Base-by-base conservation (phyloP, 2,888 invertebrate genomes). In the Nephrotoma appendiculata region DNA sequence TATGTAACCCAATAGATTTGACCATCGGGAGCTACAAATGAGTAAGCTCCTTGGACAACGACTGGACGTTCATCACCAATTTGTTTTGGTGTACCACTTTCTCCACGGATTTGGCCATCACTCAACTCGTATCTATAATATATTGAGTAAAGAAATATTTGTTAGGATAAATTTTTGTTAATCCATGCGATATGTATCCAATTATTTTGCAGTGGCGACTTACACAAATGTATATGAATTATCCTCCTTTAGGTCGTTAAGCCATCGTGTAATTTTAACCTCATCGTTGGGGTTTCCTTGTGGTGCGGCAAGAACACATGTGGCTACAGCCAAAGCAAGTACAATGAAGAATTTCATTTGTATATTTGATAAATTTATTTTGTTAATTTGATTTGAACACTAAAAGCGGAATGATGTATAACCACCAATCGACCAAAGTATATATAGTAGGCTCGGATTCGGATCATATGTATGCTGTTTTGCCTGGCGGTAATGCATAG, bases 1-100 rank as follows among this genome's bases (percentile, higher is more conserved):
- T 89, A 89, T 71, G 88, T 89, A 9, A 89, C 89, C 88, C 88
- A 88, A 87, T 89, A 89, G 7, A 88, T 87, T 87, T 87, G 87
- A 7, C 89, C 89, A 48, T 89, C 88, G 9, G 88, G 88, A 87
- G 88, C 89, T 45, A 88, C 88, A 83, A 89, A 89, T 86, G 89
- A 88, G 83, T 89, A 89, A n/a, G 89, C 88, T 42, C 89, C 89
- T n/a, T 88, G 87, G 86, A 89, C 89, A 45, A 89, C 87, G 41
- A 89, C 89, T 7, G 87, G 88, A n/a, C 88, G 88, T 71, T 89
- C 89, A 43, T 88, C 87, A 5, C 48, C 87, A n/a, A 87, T 87
- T 57, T 87, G 87, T 71, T 87, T 88, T 31, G 87, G 83, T 41
- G 48, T 45, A 9, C 88, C 88, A 42, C 84, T 84, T 87, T 88